Evolutionary conservation across 2,113 vertebrate species (phyloP).

Genomic region (Benitochromis conjunctus): DNA sequence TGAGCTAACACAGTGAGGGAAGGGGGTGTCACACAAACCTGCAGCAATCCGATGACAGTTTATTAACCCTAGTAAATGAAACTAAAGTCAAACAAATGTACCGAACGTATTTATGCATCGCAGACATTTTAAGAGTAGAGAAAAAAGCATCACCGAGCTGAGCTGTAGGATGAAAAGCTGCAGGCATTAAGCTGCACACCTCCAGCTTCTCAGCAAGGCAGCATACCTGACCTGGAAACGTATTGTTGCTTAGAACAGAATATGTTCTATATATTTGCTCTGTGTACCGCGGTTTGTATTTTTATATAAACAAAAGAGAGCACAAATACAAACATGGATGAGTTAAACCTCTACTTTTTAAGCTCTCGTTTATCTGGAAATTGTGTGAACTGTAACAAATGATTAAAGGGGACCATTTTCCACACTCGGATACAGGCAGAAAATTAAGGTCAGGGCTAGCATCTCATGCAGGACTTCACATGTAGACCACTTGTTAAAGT

Average conservation of each 20-base stretch:
- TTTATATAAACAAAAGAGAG: background rate
- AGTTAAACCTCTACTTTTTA: background rate
- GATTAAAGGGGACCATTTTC: background rate
- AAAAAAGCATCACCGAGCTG: background rate
- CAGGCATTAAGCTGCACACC: background rate
- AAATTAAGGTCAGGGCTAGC: background rate
- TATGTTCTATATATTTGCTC: background rate
- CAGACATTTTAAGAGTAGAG: background rate
- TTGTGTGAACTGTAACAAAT: background rate
- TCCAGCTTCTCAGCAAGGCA: background rate
- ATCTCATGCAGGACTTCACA: background rate
- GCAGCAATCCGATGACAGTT: background rate
- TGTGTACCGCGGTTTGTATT: background rate
- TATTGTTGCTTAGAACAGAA: background rate
- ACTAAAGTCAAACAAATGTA: background rate
- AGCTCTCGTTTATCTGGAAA: background rate
- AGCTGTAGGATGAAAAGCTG: background rate
- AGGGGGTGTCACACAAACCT: background rate
- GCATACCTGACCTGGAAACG: background rate
- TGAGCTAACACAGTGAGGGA: background rate
- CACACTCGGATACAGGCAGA: background rate
- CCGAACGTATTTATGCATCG: rapidly evolving
- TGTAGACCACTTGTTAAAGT: background rate
- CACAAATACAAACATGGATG: background rate
- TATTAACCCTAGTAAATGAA: background rate